Conservation (phyloP, 2,797 vertebrate genomes). For the Synanceia verrucosa region DNA sequence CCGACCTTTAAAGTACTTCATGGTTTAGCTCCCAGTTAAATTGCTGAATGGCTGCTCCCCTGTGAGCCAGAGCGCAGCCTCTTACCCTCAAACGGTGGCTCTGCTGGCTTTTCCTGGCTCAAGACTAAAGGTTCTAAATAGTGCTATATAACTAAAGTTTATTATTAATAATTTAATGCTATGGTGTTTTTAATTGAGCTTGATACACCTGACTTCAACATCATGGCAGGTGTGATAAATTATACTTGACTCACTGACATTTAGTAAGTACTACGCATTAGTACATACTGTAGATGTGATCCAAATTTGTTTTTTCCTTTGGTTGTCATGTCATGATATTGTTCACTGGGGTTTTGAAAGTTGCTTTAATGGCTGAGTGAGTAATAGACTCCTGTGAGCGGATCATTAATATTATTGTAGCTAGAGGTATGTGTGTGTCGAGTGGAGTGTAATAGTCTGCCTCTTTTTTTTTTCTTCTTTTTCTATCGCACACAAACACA, state of each 20-base stretch:
- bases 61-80: background rate
- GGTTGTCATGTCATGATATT: constrained; percentile 13
- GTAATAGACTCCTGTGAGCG: constrained; percentile 40
- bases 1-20: background rate
- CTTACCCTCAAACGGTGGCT: background rate
- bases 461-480: background rate
- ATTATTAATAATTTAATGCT: constrained; percentile 13
- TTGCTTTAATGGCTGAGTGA: constrained; percentile 49
- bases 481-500: constrained; percentile 5
- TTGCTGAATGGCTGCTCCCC: background rate
- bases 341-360: constrained; percentile 34
- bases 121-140: background rate
- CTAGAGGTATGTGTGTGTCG: constrained; percentile 30
- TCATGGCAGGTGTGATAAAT: constrained; percentile 26
- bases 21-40: background rate
- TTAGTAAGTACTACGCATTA: constrained; percentile 25
- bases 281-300: constrained; percentile 21
- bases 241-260: constrained; percentile 9
- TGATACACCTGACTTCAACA: constrained; percentile 22
- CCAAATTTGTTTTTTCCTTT: constrained; percentile 14
- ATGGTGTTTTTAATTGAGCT: constrained; percentile 13
- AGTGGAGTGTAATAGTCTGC: constrained; percentile 20
- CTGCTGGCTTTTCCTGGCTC: background rate
- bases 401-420: constrained; percentile 62
- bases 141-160: background rate